These are phyloP conservation scores for Romanogobio albipinnatus DNA, from an alignment of 2,113 vertebrate genomes.

Conservation along the genomic window DNA sequence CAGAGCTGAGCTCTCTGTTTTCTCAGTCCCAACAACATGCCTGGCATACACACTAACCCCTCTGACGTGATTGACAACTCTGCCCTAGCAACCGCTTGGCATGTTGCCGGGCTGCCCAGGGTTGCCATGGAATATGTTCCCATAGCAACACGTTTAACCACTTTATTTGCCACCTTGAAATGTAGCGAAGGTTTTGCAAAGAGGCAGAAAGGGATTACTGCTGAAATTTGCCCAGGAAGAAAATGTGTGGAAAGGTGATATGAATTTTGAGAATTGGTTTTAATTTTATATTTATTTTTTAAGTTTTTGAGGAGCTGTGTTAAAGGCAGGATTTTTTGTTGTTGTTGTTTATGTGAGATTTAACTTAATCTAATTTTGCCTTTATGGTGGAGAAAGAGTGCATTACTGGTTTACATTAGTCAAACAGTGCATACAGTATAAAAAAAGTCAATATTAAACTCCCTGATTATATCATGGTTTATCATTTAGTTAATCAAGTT, in stretches of 20 bases:
- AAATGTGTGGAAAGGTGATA: not conserved
- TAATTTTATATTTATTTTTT: not conserved
- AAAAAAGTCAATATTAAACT: conserved; percentile 39
- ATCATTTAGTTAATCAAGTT: conserved; percentile 2
- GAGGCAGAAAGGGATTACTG: conserved; percentile 24
- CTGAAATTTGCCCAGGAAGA: conserved; percentile 6
- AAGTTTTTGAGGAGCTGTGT: not conserved
- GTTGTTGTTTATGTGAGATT: not conserved
- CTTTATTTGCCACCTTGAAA: conserved; percentile 64
- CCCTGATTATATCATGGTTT: conserved; percentile 10
- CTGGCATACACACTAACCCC: conserved; percentile 65
- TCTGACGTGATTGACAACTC: conserved; percentile 69
- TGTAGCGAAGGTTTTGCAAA: conserved; percentile 33
- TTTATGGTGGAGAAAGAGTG: not conserved
- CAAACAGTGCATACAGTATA: not conserved
- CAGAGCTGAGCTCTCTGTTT: conserved; percentile 40
- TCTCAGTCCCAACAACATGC: conserved; percentile 55
- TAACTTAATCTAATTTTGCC: not conserved
- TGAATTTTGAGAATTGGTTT: not conserved
- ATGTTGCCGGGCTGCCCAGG: conserved; percentile 74
- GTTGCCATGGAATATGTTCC: conserved; percentile 79
- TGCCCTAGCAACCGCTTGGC: conserved; percentile 81
- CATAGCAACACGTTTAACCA: conserved; percentile 72
- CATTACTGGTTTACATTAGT: not conserved
- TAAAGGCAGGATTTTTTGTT: not conserved